A percentile compares a stretch with the other conserved stretches of the same genome.
These are phyloP conservation scores for Erannis defoliaria DNA, from an alignment of 2,888 invertebrate species.

Conservation along the genomic window DNA sequence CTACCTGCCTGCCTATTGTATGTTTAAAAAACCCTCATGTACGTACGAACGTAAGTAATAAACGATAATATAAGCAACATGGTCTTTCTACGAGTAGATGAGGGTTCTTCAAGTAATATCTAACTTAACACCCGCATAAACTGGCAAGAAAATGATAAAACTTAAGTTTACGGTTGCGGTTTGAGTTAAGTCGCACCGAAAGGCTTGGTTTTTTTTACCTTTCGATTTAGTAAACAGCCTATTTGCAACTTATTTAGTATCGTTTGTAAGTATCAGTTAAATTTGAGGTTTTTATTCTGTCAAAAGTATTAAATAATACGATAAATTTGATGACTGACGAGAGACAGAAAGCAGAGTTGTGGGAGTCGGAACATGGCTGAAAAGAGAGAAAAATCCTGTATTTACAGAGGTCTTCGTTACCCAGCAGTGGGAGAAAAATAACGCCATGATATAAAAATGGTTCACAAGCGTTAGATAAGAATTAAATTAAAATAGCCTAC, in stretches of 20 bases:
- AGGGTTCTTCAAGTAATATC: conserved; percentile 58
- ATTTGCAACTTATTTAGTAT: neutral
- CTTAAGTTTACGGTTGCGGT: conserved; percentile 29
- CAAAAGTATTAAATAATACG: no score
- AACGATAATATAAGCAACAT: conserved; percentile 41
- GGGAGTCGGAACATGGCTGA: no score
- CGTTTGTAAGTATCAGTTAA: neutral
- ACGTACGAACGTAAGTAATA: neutral
- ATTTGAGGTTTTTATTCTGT: no score
- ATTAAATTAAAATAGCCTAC: neutral
- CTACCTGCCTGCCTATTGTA: conserved; percentile 52
- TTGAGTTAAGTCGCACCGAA: conserved; percentile 7
- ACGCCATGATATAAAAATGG: no score
- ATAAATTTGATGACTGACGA: no score
- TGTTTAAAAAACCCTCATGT: conserved; percentile 66
- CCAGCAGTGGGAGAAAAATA: no score
- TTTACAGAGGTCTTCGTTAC: no score
- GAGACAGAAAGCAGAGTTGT: no score
- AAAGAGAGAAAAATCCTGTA: no score
- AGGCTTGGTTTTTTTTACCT: neutral
- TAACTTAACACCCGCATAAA: conserved; percentile 60
- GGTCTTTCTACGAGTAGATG: conserved; percentile 63
- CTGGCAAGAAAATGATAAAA: conserved; percentile 37
- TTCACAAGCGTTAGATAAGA: neutral
- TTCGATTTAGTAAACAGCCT: neutral